phyloP scores from a whole-genome alignment of 2,797 vertebrate genomes.

The Acestrorhynchus altus region DNA sequence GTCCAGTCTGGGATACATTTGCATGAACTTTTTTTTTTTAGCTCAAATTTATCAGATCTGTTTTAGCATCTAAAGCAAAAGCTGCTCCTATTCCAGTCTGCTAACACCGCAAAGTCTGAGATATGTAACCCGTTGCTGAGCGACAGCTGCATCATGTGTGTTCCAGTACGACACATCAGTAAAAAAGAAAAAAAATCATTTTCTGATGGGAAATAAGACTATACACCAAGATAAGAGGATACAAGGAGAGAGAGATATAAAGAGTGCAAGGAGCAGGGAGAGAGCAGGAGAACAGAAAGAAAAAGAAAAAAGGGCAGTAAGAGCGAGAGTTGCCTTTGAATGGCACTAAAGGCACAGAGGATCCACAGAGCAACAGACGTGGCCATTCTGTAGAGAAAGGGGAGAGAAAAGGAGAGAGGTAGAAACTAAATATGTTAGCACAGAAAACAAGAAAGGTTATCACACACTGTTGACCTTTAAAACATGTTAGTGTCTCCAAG shows the following conservation, averaged over 20 bases:
- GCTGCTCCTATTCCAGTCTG: neutral
- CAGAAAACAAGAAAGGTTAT: constrained; percentile 7
- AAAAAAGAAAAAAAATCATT: constrained; percentile 49
- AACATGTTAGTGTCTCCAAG: constrained; percentile 3
- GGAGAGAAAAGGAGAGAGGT: constrained; percentile 31
- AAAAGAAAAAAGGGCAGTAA: constrained; percentile 27
- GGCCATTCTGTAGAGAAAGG: constrained; percentile 79
- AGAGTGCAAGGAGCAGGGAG: neutral
- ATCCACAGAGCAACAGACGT: constrained; percentile 89
- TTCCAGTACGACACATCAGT: neutral
- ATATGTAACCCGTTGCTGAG: constrained; percentile 8
- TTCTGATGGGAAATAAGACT: constrained; percentile 29
- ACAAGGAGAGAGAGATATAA: neutral
- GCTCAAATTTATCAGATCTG: neutral
- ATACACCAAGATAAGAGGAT: constrained; percentile 34
- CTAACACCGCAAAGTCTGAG: neutral
- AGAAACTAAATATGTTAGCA: constrained; percentile 23
- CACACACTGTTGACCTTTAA: neutral
- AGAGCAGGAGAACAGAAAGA: neutral
- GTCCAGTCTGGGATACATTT: neutral
- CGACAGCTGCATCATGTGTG: neutral
- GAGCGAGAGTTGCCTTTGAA: constrained; percentile 35
- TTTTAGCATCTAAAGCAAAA: constrained; percentile 2
- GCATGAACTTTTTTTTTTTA: neutral
- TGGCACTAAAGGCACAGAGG: constrained; percentile 89